Conservation (phyloP, 2,888 invertebrate genomes). For the Philhelius pedissequus region DNA sequence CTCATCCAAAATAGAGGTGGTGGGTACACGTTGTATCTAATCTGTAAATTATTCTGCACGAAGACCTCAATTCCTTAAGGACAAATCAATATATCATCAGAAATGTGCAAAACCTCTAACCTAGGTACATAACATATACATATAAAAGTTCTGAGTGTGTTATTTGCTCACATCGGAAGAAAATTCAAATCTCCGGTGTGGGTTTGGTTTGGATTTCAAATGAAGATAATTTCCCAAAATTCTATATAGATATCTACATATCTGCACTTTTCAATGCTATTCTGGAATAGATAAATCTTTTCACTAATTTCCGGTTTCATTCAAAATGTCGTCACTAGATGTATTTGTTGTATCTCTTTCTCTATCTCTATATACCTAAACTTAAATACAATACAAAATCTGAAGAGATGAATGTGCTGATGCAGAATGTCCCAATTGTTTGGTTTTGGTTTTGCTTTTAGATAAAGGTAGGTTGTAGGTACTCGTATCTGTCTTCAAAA, state of each 20-base stretch:
- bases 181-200: conserved; percentile 53
- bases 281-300: conserved; percentile 46
- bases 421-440: background rate
- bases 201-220: conserved; percentile 10
- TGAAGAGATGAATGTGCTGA: background rate
- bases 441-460: background rate
- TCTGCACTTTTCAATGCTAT: background rate
- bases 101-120: conserved; percentile 8
- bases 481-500: background rate
- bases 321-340: conserved; percentile 37
- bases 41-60: background rate
- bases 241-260: background rate
- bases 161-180: conserved; percentile 10
- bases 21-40: background rate
- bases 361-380: too few species aligned
- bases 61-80: conserved; percentile 14
- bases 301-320: conserved; percentile 59
- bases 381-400: too few species aligned
- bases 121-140: background rate
- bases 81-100: conserved; percentile 31
- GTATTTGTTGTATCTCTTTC: too few species aligned
- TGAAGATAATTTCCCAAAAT: conserved; percentile 15
- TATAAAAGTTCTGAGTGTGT: background rate
- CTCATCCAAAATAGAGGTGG: background rate
- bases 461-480: background rate